Evolutionary conservation across 1,140 invertebrate species (phyloP), one percentile per base, ranked within the genome.

Genomic region (Latrodectus geometricus): DNA sequence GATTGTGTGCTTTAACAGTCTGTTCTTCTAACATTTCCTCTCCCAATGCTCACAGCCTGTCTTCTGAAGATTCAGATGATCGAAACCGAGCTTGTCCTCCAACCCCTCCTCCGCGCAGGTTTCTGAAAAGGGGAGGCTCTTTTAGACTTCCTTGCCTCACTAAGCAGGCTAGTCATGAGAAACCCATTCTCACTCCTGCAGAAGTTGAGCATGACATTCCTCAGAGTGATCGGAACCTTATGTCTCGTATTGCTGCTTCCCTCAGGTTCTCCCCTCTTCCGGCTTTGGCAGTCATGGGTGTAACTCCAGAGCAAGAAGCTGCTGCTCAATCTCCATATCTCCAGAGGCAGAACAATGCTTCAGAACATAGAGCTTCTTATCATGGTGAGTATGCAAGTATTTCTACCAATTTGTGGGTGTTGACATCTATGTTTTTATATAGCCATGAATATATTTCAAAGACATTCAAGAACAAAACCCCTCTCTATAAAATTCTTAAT

Each of bases 261-360:
- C 92, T 95, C 65, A 95, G 94, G 90, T 91, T 96, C 86, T 94
- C 95, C 69, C 95, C 95, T 90, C 93, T 93, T 70, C 94, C 95
- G 92, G 95, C 95, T 72, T 94, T 96, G 92, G 95, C 95, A 77
- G 94, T 95, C 54, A 94, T 95, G 81, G 94, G 95, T 87, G 4
- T 72, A 23, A 12, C 73, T 56, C 14, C n/a, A 11, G 15, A 52
- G 5, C 65, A 73, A 15, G 74, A 50, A 21, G 74, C 76, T 21
- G 7, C 49, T 0, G 48, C 35, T 11, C 23, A 15, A 5, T 74
- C 80, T 3, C 80, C 69, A 12, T 23, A 17, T 2, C 14, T 70
- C 12, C 72, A 76, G 9, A 68, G 77, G n/a, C 17, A 17, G 5
- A 82, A 79, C 35, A 69, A 84, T 9, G 66, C 76, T 11, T 68